Percentiles rank a stretch among this genome's conserved stretches.
Evolutionary conservation across 2,113 vertebrate genomes (phyloP).

Genomic region (Heterocephalus glaber): DNA sequence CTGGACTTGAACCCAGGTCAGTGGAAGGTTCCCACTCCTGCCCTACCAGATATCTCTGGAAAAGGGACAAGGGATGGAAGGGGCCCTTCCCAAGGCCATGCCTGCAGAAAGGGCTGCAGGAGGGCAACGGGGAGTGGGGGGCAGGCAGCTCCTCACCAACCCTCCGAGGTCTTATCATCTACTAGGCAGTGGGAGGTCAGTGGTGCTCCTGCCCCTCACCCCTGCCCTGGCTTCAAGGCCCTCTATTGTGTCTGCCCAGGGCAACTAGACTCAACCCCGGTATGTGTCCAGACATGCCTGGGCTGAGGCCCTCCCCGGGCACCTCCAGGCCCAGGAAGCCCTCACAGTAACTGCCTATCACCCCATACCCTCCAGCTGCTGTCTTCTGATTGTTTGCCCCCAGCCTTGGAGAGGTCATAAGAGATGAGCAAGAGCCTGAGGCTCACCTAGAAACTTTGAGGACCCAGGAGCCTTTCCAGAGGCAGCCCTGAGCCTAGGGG

Average conservation of each 20-base stretch:
- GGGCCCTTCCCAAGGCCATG: neutral
- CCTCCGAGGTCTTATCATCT: neutral
- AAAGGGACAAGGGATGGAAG: neutral
- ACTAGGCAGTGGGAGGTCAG: neutral
- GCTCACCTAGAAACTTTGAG: neutral
- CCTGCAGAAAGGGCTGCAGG: neutral
- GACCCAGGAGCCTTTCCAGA: neutral
- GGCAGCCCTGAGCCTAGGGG: neutral
- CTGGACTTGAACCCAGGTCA: neutral
- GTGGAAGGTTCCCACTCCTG: neutral
- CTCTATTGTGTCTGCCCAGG: conserved; percentile 63
- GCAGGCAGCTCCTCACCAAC: neutral
- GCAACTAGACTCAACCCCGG: neutral
- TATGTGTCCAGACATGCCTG: neutral
- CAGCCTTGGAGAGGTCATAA: neutral
- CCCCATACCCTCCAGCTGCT: neutral
- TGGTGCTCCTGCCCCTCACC: neutral
- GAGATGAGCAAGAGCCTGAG: neutral
- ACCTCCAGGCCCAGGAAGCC: neutral
- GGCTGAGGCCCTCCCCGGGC: rapidly evolving
- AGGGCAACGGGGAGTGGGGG: rapidly evolving
- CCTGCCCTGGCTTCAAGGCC: neutral
- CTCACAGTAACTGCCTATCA: neutral
- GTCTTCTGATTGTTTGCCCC: neutral
- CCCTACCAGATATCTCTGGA: neutral